phyloP scores from a whole-genome alignment of 2,113 vertebrate genomes.

The Sebastes fasciatus region DNA sequence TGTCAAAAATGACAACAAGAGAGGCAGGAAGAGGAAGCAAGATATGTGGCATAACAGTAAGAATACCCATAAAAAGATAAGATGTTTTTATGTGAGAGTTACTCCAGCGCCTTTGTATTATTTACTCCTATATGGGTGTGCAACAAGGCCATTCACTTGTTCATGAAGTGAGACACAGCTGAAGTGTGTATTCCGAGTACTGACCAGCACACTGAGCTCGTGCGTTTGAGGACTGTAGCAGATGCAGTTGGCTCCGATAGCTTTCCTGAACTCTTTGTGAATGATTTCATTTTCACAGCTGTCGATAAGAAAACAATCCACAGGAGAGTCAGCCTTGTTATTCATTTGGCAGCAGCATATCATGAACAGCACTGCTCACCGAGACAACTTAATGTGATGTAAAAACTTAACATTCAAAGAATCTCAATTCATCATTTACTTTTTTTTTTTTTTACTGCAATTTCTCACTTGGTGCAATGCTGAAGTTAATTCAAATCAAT shows the following conservation, averaged over 20 bases:
- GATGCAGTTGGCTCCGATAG: constrained; percentile 92
- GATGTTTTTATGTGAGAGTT: background rate
- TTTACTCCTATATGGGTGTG: background rate
- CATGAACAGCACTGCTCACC: background rate
- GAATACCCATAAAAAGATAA: background rate
- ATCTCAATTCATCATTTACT: background rate
- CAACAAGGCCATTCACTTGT: background rate
- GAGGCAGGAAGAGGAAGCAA: background rate
- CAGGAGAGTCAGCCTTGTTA: constrained; percentile 4
- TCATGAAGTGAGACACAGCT: background rate
- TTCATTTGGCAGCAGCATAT: background rate
- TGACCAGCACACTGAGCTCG: constrained; percentile 92
- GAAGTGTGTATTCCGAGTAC: constrained; percentile 49
- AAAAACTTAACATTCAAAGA: background rate
- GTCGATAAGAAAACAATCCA: constrained; percentile 54
- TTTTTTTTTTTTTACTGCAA: too few relatives aligned
- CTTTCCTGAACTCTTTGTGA: constrained; percentile 96
- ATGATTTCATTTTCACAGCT: constrained; percentile 91
- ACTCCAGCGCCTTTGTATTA: background rate
- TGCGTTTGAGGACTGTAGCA: constrained; percentile 87
- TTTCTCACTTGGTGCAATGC: background rate
- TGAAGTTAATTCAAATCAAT: background rate
- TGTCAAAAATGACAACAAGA: background rate
- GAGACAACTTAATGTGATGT: background rate
- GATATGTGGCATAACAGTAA: background rate